phyloP scores from a whole-genome alignment of 2,888 invertebrate species.

The Tryphoninae sp. region DNA sequence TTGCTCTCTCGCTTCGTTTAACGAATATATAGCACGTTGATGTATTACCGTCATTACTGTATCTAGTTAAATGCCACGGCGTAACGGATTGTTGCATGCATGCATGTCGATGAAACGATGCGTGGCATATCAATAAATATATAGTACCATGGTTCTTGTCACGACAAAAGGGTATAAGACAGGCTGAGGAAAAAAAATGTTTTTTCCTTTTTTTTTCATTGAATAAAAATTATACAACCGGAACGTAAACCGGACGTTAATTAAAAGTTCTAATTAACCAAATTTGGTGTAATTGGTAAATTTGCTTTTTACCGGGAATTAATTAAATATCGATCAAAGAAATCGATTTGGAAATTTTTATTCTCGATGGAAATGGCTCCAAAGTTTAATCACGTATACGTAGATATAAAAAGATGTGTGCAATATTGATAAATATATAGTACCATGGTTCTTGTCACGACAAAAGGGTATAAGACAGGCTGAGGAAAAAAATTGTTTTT shows the following conservation, averaged over 20 bases:
- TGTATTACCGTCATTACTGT: constrained; percentile 22
- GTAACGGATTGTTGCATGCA: constrained; percentile 40
- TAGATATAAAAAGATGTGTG: too few species aligned
- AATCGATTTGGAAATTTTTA: background rate
- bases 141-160: background rate
- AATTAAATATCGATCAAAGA: too few species aligned
- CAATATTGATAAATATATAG: too few species aligned
- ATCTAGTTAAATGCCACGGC: constrained; percentile 7
- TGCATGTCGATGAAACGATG: constrained; percentile 26
- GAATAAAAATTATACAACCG: too few species aligned
- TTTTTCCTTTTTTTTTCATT: background rate
- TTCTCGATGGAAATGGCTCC: background rate
- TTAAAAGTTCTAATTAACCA: too few species aligned
- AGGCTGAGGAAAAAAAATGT: background rate
- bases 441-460: too few species aligned
- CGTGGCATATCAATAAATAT: constrained; percentile 15
- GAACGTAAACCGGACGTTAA: too few species aligned
- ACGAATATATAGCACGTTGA: constrained; percentile 22
- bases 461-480: too few species aligned
- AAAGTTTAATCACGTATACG: background rate
- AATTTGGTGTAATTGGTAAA: too few species aligned
- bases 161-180: background rate
- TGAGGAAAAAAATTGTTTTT: too few species aligned
- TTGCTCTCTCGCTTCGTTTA: constrained; percentile 43
- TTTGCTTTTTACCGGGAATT: background rate